A percentile compares a stretch with the other conserved stretches of the same genome.
These are phyloP conservation scores for Lytechinus pictus DNA, from an alignment of 35 echinoderm and acorn worm genomes.

Conservation along the genomic window DNA sequence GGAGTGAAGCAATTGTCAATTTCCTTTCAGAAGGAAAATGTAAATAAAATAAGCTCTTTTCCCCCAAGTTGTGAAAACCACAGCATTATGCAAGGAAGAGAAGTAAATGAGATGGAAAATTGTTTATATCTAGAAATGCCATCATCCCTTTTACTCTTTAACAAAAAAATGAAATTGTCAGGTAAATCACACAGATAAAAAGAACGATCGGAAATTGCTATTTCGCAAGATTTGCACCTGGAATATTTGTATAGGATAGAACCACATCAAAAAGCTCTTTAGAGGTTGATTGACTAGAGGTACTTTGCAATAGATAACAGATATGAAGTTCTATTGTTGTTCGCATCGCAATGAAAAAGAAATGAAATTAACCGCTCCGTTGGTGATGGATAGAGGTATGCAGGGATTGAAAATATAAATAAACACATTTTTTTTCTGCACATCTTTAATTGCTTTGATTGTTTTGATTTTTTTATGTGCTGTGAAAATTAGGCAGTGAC, in stretches of 20 bases:
- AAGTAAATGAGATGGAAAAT: not conserved
- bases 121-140: not conserved
- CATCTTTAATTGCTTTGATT: not conserved
- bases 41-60: not conserved
- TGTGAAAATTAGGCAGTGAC: not conserved
- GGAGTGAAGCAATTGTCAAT: not conserved
- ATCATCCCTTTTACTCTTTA: not conserved
- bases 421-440: not conserved
- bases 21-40: not conserved
- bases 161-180: not conserved
- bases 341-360: not conserved
- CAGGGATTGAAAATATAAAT: not conserved
- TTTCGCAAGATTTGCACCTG: not conserved
- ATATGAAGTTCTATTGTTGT: slow-evolving; percentile 5
- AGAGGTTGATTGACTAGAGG: not conserved
- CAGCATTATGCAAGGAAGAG: slow-evolving; percentile 17
- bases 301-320: not conserved
- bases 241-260: slow-evolving; percentile 6
- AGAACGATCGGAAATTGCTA: slow-evolving; percentile 8
- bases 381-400: slow-evolving; percentile 10
- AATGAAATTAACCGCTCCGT: not conserved
- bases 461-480: not conserved
- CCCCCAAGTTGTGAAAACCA: not conserved
- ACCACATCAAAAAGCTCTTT: slow-evolving; percentile 18
- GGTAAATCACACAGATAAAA: slow-evolving; percentile 12